These are phyloP conservation scores for Lycaena phlaeas DNA, from an alignment of 2,888 invertebrate species.

Conservation along the genomic window DNA sequence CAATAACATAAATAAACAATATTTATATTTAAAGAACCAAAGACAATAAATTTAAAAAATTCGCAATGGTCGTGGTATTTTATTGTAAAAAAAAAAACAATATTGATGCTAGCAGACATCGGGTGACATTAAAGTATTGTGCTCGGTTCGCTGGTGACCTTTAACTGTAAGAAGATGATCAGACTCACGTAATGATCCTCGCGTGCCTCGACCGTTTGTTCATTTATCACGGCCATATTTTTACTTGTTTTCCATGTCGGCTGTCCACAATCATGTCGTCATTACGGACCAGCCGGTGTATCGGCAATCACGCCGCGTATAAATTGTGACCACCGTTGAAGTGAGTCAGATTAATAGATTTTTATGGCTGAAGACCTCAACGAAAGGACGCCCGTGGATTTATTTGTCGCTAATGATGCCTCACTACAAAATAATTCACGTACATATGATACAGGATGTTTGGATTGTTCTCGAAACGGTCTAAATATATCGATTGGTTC, in stretches of 20 bases:
- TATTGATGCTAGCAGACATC: background rate
- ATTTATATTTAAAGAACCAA: background rate
- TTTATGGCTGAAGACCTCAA: conserved; percentile 45
- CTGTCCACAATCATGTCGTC: conserved; percentile 68
- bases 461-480: conserved; percentile 23
- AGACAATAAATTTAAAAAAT: background rate
- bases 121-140: background rate
- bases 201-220: conserved; percentile 42
- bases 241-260: conserved; percentile 62
- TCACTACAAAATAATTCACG: conserved; percentile 9
- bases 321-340: conserved; percentile 65
- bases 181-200: conserved; percentile 48
- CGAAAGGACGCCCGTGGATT: conserved; percentile 24
- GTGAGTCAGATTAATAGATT: conserved; percentile 55
- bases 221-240: conserved; percentile 64
- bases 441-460: conserved; percentile 19
- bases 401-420: conserved; percentile 16
- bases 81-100: background rate
- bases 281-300: conserved; percentile 60
- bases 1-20: background rate
- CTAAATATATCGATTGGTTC: conserved; percentile 39
- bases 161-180: conserved; percentile 24
- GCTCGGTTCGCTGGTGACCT: conserved; percentile 20
- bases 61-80: background rate
- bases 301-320: conserved; percentile 49